Conservation (phyloP, 2,113 vertebrate species). For the Dendropsophus ebraccatus region DNA sequence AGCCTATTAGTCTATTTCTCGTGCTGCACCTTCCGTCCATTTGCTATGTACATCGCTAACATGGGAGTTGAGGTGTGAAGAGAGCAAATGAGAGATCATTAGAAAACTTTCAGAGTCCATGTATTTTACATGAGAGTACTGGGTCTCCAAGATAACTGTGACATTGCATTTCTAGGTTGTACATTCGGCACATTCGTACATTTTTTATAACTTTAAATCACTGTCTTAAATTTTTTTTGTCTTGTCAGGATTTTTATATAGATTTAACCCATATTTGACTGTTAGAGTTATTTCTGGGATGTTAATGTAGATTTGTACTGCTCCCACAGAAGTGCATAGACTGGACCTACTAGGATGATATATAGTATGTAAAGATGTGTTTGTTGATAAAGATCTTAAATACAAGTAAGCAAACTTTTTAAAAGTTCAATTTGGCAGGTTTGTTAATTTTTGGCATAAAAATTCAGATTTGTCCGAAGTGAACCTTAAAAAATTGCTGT, state of each 20-base stretch:
- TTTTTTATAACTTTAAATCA: conserved; percentile 35
- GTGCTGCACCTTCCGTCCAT: conserved; percentile 23
- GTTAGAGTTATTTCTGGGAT: not conserved
- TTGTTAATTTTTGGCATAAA: too few species aligned
- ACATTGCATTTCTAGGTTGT: conserved; percentile 39
- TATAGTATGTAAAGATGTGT: too few species aligned
- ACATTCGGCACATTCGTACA: conserved; percentile 18
- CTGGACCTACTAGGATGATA: too few species aligned
- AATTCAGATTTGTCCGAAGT: too few species aligned
- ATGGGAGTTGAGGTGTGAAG: conserved; percentile 49
- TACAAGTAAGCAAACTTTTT: too few species aligned
- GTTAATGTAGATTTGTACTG: too few species aligned
- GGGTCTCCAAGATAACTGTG: conserved; percentile 33
- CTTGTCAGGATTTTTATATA: not conserved
- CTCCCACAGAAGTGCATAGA: too few species aligned
- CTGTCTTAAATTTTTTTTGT: conserved; percentile 12
- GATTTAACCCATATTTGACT: not conserved
- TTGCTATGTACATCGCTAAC: conserved; percentile 42
- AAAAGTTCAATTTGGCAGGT: too few species aligned
- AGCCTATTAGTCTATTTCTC: conserved; percentile 46
- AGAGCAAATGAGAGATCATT: conserved; percentile 56
- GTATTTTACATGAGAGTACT: conserved; percentile 52
- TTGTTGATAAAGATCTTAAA: too few species aligned
- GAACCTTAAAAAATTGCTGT: too few species aligned
- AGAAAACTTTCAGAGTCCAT: conserved; percentile 54